Conservation (phyloP, 2,113 vertebrate species). For the Echinops telfairi region DNA sequence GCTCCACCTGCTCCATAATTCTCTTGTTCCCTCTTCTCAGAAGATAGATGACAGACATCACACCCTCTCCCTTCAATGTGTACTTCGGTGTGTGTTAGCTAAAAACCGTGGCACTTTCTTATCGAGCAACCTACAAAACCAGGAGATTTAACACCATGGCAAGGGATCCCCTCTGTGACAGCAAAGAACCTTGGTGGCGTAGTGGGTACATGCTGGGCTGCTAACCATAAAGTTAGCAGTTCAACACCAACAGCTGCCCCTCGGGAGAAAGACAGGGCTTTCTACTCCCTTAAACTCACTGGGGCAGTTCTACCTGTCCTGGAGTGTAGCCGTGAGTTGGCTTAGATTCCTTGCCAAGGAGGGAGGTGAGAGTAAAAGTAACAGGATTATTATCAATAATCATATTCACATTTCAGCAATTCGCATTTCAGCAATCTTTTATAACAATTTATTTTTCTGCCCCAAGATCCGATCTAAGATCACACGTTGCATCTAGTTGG, state of each 20-base stretch:
- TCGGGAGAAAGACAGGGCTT: too few species aligned
- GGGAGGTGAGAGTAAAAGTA: not conserved
- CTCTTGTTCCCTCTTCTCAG: not conserved
- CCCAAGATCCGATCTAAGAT: not conserved
- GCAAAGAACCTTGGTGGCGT: too few species aligned
- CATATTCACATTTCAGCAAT: not conserved
- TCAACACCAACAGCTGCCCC: too few species aligned
- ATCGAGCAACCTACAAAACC: not conserved
- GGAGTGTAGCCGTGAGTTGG: too few species aligned
- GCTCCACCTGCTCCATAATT: not conserved
- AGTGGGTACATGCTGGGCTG: too few species aligned
- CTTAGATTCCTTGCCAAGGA: too few species aligned
- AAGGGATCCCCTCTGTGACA: not conserved
- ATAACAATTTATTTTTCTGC: not conserved
- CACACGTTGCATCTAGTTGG: not conserved
- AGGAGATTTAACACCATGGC: not conserved
- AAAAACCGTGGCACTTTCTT: constrained; percentile 36
- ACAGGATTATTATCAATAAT: not conserved
- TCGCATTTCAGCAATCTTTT: not conserved
- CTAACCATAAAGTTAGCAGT: too few species aligned
- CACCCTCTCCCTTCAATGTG: not conserved
- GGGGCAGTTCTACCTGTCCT: too few species aligned
- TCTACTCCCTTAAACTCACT: too few species aligned
- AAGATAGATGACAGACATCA: not conserved
- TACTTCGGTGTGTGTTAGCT: not conserved